phyloP scores from a whole-genome alignment of 2,797 vertebrate species.

The Poeciliopsis infans region DNA sequence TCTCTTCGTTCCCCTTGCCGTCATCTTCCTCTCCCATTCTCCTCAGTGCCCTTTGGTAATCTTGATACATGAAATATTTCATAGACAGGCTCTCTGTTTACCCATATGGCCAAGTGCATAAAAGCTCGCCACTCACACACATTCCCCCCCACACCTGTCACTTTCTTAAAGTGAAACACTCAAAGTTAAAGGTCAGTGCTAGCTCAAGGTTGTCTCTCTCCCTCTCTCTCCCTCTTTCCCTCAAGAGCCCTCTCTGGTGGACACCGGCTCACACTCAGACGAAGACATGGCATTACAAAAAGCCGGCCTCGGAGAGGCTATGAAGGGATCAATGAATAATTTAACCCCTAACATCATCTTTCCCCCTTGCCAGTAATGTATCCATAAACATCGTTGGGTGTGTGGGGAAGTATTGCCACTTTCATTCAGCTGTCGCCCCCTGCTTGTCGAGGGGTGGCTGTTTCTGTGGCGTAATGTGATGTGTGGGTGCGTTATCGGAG shows the following conservation, averaged over 20 bases:
- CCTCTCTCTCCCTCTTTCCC: not conserved
- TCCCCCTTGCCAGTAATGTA: conserved; percentile 61
- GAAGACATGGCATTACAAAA: conserved; percentile 58
- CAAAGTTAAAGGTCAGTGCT: conserved; percentile 71
- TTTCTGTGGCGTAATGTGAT: conserved; percentile 58
- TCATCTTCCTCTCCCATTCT: not conserved
- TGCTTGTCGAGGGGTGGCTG: conserved; percentile 48
- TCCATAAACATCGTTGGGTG: conserved; percentile 39
- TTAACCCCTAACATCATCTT: conserved; percentile 74
- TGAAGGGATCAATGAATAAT: conserved; percentile 78
- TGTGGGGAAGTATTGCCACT: conserved; percentile 9
- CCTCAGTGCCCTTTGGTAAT: conserved; percentile 24
- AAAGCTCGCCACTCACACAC: conserved; percentile 33
- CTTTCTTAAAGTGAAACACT: conserved; percentile 54
- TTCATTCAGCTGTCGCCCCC: conserved; percentile 36
- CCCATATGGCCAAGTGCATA: conserved; percentile 45
- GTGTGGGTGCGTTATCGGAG: conserved; percentile 70
- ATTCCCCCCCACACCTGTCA: conserved; percentile 44
- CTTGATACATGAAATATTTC: conserved; percentile 28
- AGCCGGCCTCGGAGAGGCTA: conserved; percentile 43
- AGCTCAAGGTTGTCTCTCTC: conserved; percentile 67
- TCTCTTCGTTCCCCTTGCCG: not conserved
- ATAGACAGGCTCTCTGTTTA: conserved; percentile 34
- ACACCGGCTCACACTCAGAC: conserved; percentile 47
- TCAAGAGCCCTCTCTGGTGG: conserved; percentile 62